phyloP scores from a whole-genome alignment of 2,797 vertebrate genomes.

The Apogon hyalosoma region DNA sequence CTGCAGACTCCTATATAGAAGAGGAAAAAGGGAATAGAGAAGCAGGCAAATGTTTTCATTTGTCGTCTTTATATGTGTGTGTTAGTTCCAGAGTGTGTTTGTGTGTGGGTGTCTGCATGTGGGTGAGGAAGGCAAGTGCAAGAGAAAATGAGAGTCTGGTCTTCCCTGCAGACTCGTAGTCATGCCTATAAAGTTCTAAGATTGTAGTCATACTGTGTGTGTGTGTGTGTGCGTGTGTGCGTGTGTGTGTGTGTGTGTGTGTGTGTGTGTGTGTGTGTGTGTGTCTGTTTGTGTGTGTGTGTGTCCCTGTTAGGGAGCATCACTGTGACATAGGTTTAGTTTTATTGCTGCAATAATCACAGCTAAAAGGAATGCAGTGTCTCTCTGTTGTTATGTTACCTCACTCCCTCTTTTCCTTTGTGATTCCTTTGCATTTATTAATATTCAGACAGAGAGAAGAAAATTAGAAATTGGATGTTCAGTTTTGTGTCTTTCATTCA shows the following conservation, averaged over 20 bases:
- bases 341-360: slow-evolving; percentile 41
- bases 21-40: slow-evolving; percentile 6
- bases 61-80: slow-evolving; percentile 20
- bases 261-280: too few relatives aligned
- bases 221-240: too few relatives aligned
- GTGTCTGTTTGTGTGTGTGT: too few relatives aligned
- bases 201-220: slow-evolving; percentile 15
- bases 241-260: too few relatives aligned
- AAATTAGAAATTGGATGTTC: slow-evolving; percentile 7
- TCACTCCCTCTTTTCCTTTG: neutral
- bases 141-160: slow-evolving; percentile 46
- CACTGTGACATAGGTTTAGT: slow-evolving; percentile 5
- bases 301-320: slow-evolving; percentile 22
- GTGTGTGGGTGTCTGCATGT: slow-evolving; percentile 39
- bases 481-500: slow-evolving; percentile 38
- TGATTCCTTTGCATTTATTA: neutral
- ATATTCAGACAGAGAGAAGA: neutral
- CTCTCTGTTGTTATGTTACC: slow-evolving; percentile 5
- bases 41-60: slow-evolving; percentile 29
- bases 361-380: neutral
- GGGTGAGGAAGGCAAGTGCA: slow-evolving; percentile 39
- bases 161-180: slow-evolving; percentile 48
- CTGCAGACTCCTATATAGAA: slow-evolving; percentile 27
- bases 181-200: slow-evolving; percentile 24
- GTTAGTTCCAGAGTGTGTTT: slow-evolving; percentile 20